Percentiles rank a stretch among this genome's conserved stretches.
Evolutionary conservation across 2,888 invertebrate species (phyloP).

Genomic region (Netelia melanura): DNA sequence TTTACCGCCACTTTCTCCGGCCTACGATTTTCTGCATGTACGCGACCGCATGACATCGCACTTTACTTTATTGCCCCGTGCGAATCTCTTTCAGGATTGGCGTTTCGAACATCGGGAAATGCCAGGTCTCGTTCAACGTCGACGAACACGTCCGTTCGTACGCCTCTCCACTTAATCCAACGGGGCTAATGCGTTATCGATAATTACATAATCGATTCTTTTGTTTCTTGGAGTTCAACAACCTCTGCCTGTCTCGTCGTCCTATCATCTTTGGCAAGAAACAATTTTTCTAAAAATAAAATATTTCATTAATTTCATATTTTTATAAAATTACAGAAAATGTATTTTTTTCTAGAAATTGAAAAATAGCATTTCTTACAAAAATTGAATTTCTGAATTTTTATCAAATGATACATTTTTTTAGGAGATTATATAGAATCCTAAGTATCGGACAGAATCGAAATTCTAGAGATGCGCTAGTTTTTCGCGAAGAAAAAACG

Average conservation of each 20-base stretch:
- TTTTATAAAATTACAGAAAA: too few relatives aligned
- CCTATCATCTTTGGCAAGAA: too few relatives aligned
- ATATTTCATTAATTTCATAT: too few relatives aligned
- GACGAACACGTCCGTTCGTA: constrained; percentile 9
- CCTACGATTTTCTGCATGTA: constrained; percentile 17
- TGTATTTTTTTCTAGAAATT: too few relatives aligned
- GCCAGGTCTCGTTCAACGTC: constrained; percentile 1
- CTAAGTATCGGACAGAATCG: too few relatives aligned
- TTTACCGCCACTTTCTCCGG: constrained; percentile 50
- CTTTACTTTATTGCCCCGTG: constrained; percentile 54
- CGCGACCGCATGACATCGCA: constrained; percentile 46
- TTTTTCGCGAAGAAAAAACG: not conserved
- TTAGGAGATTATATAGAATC: too few relatives aligned
- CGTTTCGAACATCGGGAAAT: constrained; percentile 3
- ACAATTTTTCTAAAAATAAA: too few relatives aligned
- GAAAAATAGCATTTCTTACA: too few relatives aligned
- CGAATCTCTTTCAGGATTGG: constrained; percentile 24
- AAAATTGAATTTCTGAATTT: too few relatives aligned
- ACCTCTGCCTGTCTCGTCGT: too few relatives aligned
- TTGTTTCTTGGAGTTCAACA: not conserved
- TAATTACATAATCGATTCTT: not conserved
- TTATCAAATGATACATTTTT: too few relatives aligned
- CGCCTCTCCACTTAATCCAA: not conserved
- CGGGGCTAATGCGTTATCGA: constrained; percentile 20
- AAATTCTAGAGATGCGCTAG: too few relatives aligned